These are phyloP conservation scores for Saxidomus purpurata DNA, from an alignment of 1,140 invertebrate genomes.

Conservation along the genomic window DNA sequence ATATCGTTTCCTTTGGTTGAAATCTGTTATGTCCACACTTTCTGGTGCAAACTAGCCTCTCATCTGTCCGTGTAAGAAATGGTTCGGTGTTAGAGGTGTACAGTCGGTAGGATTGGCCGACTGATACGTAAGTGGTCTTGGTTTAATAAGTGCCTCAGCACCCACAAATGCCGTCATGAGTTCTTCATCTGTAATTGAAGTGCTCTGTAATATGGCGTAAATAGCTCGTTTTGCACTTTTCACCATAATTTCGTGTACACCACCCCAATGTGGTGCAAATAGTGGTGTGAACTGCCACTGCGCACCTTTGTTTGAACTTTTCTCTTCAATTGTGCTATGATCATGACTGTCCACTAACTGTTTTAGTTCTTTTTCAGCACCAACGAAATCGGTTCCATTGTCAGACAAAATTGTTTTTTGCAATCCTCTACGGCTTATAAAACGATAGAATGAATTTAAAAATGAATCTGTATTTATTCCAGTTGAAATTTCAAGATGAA, in stretches of 20 bases:
- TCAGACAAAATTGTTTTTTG: neutral
- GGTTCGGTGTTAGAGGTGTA: slow-evolving; percentile 26
- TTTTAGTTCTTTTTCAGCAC: slow-evolving; percentile 25
- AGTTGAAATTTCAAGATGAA: neutral
- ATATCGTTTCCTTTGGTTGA: neutral
- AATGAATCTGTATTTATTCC: slow-evolving; percentile 14
- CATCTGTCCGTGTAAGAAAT: slow-evolving; percentile 49
- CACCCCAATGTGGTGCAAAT: slow-evolving; percentile 85
- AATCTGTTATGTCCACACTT: slow-evolving; percentile 16
- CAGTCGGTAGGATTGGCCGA: neutral
- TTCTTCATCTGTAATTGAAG: slow-evolving; percentile 50
- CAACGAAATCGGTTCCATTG: slow-evolving; percentile 44
- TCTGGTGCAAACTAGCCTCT: slow-evolving; percentile 42
- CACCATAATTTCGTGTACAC: slow-evolving; percentile 85
- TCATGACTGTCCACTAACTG: slow-evolving; percentile 6
- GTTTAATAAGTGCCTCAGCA: slow-evolving; percentile 23
- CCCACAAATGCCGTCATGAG: slow-evolving; percentile 29
- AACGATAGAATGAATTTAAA: slow-evolving; percentile 29
- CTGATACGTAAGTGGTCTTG: slow-evolving; percentile 36
- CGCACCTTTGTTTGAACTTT: slow-evolving; percentile 71
- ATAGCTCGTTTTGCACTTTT: slow-evolving; percentile 79
- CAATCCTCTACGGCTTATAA: neutral
- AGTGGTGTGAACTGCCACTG: slow-evolving; percentile 86
- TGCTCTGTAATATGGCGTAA: slow-evolving; percentile 19
- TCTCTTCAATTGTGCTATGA: slow-evolving; percentile 17